phyloP scores from a whole-genome alignment of 2,888 invertebrate species.

The Athalia rosae region DNA sequence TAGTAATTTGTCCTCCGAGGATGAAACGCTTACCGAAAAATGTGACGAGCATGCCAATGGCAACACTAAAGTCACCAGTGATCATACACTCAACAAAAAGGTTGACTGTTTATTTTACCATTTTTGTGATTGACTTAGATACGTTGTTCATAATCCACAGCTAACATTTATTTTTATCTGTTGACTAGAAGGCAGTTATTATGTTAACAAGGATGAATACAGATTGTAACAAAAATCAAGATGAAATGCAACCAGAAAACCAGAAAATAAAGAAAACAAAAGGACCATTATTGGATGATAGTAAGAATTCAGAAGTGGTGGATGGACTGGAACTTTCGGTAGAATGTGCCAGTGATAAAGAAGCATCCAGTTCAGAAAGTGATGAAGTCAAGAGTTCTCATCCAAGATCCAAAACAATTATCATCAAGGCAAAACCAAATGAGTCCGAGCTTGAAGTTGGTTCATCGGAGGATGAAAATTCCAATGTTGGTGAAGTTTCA shows the following conservation, averaged over 20 bases:
- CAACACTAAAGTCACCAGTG: constrained; percentile 1
- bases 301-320: constrained; percentile 61
- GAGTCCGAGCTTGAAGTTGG: constrained; percentile 68
- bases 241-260: constrained; percentile 31
- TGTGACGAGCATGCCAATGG: constrained; percentile 37
- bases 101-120: neutral
- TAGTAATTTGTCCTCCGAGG: constrained; percentile 14
- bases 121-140: neutral
- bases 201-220: constrained; percentile 37
- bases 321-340: constrained; percentile 68
- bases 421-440: constrained; percentile 66
- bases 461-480: constrained; percentile 59
- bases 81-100: neutral
- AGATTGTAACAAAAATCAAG: no score
- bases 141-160: no score
- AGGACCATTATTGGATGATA: constrained; percentile 7
- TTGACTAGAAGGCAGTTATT: constrained; percentile 43
- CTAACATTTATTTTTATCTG: neutral
- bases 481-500: constrained; percentile 49
- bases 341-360: constrained; percentile 70
- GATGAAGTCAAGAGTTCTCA: constrained; percentile 57
- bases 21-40: constrained; percentile 28
- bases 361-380: constrained; percentile 60
- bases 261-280: constrained; percentile 33
- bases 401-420: constrained; percentile 64